Evolutionary conservation across 2,797 vertebrate species (phyloP).

Genomic region (Odontamblyopus rebecca): DNA sequence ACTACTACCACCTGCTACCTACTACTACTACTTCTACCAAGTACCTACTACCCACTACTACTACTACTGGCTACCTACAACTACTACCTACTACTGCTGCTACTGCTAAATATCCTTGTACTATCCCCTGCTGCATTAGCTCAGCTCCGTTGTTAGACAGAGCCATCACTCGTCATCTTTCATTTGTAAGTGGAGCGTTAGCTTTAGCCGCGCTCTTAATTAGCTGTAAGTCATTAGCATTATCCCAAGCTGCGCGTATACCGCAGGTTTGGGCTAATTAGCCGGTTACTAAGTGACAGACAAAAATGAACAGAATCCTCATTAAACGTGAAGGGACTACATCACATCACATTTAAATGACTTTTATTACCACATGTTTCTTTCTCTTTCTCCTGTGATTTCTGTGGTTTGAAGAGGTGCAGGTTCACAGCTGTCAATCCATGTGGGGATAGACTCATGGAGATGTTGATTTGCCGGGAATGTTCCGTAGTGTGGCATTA

Average conservation of each 20-base stretch:
- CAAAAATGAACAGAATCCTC: conserved; percentile 1
- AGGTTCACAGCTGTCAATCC: not conserved
- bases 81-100: no score
- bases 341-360: not conserved
- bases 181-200: not conserved
- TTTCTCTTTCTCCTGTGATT: not conserved
- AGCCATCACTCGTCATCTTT: not conserved
- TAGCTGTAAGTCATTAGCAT: not conserved
- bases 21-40: no score
- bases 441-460: not conserved
- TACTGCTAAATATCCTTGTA: no score
- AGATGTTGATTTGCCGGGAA: not conserved
- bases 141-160: not conserved
- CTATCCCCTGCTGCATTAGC: not conserved
- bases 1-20: no score
- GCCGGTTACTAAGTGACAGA: not conserved
- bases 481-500: not conserved
- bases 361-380: not conserved
- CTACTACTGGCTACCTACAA: no score
- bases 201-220: not conserved
- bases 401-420: not conserved
- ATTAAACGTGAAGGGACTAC: not conserved
- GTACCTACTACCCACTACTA: no score
- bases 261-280: not conserved
- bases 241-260: not conserved